Evolutionary conservation across 2,888 invertebrate genomes (phyloP), one percentile per base, ranked within the genome.

Genomic region (Phalangium opilio): DNA sequence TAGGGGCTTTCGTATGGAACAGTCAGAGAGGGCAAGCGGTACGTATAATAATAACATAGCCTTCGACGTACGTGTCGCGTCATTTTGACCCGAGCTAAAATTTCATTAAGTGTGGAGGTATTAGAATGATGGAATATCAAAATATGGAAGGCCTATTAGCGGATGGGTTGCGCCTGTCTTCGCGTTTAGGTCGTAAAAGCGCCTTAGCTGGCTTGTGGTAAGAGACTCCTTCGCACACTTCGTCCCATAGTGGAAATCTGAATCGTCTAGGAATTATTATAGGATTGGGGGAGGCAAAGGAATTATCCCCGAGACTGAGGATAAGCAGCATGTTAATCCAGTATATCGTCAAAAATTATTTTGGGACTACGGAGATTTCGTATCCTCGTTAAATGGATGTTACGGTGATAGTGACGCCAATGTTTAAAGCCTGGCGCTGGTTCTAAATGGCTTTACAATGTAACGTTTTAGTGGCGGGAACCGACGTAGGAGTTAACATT

Each of bases 271-370:
- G 4, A 27, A 7, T 27, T 27, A 27, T 8, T 27, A 18, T 48
- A 61, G 61, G 61, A 53, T 57, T 40, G 57, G 61, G 35, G 61
- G 61, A 39, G 61, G 59, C 2, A 59, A 59, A 50, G 60, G 60
- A 10, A 50, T 61, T 14, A 58, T 61, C 15, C 49, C 54, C 21
- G 55, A 57, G 14, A 59, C 58, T 10, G 33, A 35, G 19, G 53
- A 51, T 32, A 50, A 51, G 27, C 50, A 52, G 36, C 54, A 58
- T 41, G 43, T 57, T 14, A 56, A 57, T 41, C 58, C 57, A 19
- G 53, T 50, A 11, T 60, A 57, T 45, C 44, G 61, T 18, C 54
- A 56, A 21, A 53, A 58, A 21, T 44, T 58, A 17, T 58, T 59
- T 45, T 48, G 50, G 39, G 61, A 61, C 48, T 60, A 56, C 54